phyloP scores from a whole-genome alignment of 2,797 vertebrate species.

The Squalus acanthias region DNA sequence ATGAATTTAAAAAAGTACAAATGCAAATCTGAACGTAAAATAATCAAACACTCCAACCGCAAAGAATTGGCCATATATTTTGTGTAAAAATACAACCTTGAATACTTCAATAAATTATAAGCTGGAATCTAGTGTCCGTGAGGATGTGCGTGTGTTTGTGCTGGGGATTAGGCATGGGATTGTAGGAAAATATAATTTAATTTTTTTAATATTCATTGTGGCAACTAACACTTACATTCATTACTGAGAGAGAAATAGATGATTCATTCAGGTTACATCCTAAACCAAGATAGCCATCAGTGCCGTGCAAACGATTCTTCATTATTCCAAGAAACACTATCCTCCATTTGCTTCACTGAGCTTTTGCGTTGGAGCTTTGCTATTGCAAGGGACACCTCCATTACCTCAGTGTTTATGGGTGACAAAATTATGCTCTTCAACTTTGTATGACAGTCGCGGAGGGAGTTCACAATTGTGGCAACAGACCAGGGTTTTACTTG shows the following conservation, averaged over 20 bases:
- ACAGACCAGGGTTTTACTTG: not conserved
- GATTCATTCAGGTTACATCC: not conserved
- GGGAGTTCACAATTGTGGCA: not conserved
- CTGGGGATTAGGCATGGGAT: not conserved
- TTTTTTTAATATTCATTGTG: not conserved
- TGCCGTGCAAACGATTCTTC: not conserved
- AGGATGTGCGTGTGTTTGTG: not conserved
- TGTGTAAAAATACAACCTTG: not conserved
- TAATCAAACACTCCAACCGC: not conserved
- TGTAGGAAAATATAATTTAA: not conserved
- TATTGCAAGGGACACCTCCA: not conserved
- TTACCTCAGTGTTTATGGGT: not conserved
- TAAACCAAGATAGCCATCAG: not conserved
- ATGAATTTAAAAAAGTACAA: not conserved
- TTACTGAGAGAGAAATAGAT: not conserved
- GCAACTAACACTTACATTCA: not conserved
- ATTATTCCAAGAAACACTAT: not conserved
- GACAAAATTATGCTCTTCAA: not conserved
- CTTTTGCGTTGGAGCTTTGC: not conserved
- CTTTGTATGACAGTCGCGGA: not conserved
- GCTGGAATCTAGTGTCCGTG: not conserved
- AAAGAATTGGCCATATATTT: not conserved
- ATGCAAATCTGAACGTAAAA: not conserved
- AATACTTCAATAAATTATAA: not conserved
- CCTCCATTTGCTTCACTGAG: not conserved